A percentile compares a stretch with the other conserved stretches of the same genome.
These are phyloP conservation scores for Agrotis ipsilon DNA, from an alignment of 2,888 invertebrate genomes.

Conservation along the genomic window DNA sequence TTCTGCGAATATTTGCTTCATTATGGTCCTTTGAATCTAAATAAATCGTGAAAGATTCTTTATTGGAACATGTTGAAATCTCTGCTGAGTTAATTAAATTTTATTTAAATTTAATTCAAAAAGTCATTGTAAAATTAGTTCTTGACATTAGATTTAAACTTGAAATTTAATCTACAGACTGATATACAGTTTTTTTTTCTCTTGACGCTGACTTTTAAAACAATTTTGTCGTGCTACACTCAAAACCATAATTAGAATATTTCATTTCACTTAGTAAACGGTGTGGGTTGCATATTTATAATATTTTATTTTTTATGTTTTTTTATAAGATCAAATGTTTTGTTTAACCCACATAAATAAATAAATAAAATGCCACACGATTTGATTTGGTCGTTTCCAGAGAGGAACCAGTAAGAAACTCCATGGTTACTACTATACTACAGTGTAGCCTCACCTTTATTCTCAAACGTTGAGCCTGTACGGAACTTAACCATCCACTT, in stretches of 20 bases:
- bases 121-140: too few species aligned
- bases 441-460: constrained; percentile 67
- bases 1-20: neutral
- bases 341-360: too few species aligned
- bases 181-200: too few species aligned
- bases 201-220: neutral
- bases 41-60: neutral
- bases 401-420: too few species aligned
- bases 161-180: neutral
- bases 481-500: constrained; percentile 86
- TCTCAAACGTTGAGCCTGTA: constrained; percentile 70
- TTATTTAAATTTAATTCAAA: neutral
- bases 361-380: too few species aligned
- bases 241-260: too few species aligned
- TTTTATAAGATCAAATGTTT: too few species aligned
- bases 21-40: neutral
- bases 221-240: neutral
- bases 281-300: too few species aligned
- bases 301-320: too few species aligned
- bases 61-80: neutral
- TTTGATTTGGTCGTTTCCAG: too few species aligned
- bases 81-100: neutral
- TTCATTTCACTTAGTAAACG: too few species aligned
- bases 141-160: neutral
- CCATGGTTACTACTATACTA: neutral